A percentile compares a stretch with the other conserved stretches of the same genome.
Conservation (phyloP, 2,113 vertebrate genomes). For the Thunnus thynnus region DNA sequence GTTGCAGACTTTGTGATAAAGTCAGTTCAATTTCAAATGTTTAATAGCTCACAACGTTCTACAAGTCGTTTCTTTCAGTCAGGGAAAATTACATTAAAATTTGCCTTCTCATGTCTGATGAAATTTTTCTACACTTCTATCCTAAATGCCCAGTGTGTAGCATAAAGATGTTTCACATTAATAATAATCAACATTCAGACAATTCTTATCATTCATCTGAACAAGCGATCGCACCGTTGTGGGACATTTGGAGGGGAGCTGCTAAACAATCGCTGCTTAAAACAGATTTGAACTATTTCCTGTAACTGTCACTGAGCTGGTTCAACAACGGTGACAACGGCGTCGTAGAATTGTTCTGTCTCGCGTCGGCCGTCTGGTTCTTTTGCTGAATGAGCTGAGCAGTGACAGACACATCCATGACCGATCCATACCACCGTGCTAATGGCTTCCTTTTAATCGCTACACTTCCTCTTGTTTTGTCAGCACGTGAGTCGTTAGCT, state of each 20-base stretch:
- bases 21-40: conserved; percentile 4
- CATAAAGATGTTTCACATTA: background rate
- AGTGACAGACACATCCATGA: conserved; percentile 33
- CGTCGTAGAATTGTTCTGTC: conserved; percentile 4
- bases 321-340: conserved; percentile 15
- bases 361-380: conserved; percentile 8
- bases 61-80: background rate
- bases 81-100: background rate
- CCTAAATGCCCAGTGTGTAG: background rate
- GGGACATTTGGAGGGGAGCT: conserved; percentile 37
- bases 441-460: conserved; percentile 54
- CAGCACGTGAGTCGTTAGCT: conserved; percentile 46
- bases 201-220: conserved; percentile 26
- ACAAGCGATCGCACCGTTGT: background rate
- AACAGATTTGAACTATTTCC: conserved; percentile 21
- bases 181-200: conserved; percentile 22
- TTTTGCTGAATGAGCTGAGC: conserved; percentile 8
- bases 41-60: background rate
- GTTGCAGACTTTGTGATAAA: conserved; percentile 34
- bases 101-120: conserved; percentile 2
- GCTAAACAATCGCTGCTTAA: conserved; percentile 33
- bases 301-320: conserved; percentile 19
- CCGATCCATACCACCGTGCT: conserved; percentile 12
- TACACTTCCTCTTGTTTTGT: conserved; percentile 40
- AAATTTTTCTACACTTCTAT: conserved; percentile 7